Evolutionary conservation across 2,888 invertebrate species (phyloP).

Genomic region (Neocrepidodera transversa): DNA sequence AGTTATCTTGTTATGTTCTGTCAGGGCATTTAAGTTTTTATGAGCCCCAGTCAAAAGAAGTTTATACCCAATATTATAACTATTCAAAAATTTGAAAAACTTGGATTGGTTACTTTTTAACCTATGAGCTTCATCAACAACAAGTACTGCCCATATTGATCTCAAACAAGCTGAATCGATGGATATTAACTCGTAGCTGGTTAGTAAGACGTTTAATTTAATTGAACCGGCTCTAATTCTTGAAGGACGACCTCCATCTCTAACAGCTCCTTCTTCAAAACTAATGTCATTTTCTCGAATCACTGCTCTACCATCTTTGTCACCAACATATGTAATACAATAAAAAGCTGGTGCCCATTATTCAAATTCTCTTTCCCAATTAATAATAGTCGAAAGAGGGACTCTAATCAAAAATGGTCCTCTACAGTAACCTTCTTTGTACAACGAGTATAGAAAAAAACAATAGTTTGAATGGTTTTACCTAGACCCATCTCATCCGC

Average conservation of each 20-base stretch:
- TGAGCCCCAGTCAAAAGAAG: constrained; percentile 96
- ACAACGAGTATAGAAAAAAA: constrained; percentile 98
- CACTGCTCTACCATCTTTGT: constrained; percentile 93
- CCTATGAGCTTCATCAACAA: constrained; percentile 99
- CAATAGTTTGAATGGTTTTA: constrained; percentile 99
- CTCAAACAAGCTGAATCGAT: constrained; percentile 96
- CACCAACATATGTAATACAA: constrained; percentile 81
- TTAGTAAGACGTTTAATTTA: constrained; percentile 97
- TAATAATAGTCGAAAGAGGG: constrained; percentile 97
- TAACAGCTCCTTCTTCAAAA: constrained; percentile 92
- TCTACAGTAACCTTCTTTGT: constrained; percentile 97
- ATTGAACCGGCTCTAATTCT: constrained; percentile 81
- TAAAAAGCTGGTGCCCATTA: constrained; percentile 99
- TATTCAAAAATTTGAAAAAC: constrained; percentile 84
- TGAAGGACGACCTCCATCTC: constrained; percentile 85
- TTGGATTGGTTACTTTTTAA: constrained; percentile 99
- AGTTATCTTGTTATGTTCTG: too few species aligned
- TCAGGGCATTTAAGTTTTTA: too few species aligned
- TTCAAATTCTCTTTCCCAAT: constrained; percentile 99
- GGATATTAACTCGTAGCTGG: constrained; percentile 96
- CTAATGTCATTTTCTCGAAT: constrained; percentile 95
- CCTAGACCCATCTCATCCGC: constrained; percentile 99
- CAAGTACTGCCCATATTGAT: constrained; percentile 97
- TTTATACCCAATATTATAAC: constrained; percentile 94
- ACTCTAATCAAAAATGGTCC: constrained; percentile 97